These are phyloP conservation scores for Corvus cornix DNA, from an alignment of 2,113 vertebrate genomes.

Conservation along the genomic window DNA sequence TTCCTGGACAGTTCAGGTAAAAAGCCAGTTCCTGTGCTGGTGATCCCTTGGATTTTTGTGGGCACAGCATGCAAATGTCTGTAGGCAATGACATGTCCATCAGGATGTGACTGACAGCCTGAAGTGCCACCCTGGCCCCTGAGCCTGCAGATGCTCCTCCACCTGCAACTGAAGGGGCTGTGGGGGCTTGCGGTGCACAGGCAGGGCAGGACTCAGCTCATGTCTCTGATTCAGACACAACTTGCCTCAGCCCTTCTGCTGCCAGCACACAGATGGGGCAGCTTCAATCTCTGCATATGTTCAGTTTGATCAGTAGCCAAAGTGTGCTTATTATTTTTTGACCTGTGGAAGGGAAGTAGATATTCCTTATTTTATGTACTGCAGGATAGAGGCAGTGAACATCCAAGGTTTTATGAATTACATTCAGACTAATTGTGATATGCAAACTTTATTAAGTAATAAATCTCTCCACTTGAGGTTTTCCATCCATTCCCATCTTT, in stretches of 20 bases:
- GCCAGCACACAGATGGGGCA: neutral
- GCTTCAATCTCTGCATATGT: neutral
- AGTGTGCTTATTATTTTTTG: neutral
- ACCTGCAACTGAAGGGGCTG: neutral
- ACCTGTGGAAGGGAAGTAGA: neutral
- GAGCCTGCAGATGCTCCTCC: neutral
- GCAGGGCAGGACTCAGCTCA: neutral
- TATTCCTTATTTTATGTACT: neutral
- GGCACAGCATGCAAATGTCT: neutral
- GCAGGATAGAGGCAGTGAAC: neutral
- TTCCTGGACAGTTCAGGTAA: neutral
- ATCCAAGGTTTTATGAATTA: slow-evolving; percentile 8
- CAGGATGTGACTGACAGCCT: neutral
- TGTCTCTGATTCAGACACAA: neutral
- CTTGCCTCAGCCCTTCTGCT: neutral
- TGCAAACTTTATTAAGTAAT: slow-evolving; percentile 42
- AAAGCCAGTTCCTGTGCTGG: neutral
- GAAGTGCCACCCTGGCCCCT: neutral
- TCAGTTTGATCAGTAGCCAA: neutral
- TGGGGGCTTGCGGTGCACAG: neutral
- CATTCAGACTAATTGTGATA: neutral
- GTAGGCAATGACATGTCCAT: neutral
- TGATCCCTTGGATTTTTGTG: neutral
- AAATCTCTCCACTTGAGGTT: neutral
- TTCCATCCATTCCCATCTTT: neutral